Conservation (phyloP, 2,888 invertebrate genomes). For the Melangyna quadrimaculata region DNA sequence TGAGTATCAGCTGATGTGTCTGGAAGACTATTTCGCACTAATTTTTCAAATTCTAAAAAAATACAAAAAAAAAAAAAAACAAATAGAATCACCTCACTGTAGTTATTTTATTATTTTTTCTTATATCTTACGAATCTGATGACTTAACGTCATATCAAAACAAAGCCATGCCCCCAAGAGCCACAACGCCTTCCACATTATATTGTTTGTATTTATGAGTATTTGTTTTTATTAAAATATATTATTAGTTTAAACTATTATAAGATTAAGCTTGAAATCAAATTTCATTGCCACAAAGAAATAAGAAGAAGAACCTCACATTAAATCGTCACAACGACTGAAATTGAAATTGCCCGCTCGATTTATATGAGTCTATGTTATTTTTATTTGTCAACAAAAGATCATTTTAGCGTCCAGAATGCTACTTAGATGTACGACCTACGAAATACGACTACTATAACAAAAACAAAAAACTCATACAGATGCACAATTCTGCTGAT, state of each 20-base stretch:
- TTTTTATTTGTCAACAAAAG: conserved; percentile 9
- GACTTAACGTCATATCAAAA: conserved; percentile 1
- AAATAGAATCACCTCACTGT: neutral
- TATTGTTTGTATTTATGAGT: conserved; percentile 17
- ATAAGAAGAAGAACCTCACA: neutral
- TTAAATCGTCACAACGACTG: conserved; percentile 25
- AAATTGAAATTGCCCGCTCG: conserved; percentile 7
- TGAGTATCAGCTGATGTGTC: conserved; percentile 54
- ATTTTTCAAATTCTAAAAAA: conserved; percentile 36
- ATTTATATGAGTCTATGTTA: neutral
- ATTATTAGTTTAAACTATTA: neutral
- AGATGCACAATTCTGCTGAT: neutral
- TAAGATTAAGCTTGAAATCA: neutral
- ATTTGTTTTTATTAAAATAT: neutral
- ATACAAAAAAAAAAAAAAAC: neutral
- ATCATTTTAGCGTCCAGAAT: neutral
- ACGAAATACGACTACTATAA: neutral
- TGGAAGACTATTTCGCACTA: conserved; percentile 47
- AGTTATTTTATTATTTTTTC: neutral
- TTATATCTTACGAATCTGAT: conserved; percentile 28
- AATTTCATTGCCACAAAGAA: conserved; percentile 32
- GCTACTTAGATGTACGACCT: neutral
- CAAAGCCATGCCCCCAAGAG: conserved; percentile 25
- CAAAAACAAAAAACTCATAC: neutral
- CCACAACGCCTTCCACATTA: conserved; percentile 47